Base-by-base conservation (phyloP, 2,888 invertebrate species). In the Mylabris sibirica region DNA sequence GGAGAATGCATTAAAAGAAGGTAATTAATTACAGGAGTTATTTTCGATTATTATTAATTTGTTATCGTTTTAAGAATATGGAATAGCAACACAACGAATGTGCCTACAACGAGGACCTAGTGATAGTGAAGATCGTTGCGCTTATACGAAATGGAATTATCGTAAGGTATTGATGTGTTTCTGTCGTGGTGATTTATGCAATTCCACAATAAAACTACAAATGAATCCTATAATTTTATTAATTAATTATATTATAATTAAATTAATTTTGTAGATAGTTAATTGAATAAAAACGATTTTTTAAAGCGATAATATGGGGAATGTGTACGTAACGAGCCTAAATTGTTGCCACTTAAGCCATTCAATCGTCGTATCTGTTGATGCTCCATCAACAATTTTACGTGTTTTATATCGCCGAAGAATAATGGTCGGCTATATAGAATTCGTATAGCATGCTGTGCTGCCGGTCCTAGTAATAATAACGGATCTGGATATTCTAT, bases 81-180 rank as follows among this genome's bases (percentile, higher is more conserved):
- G 94, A 65, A 89, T 91, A 60, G 96, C 96, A 1, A 95, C 95
- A 3, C 93, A 97, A 84, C 87, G 97, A 72, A 90, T 93, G 87
- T 97, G 97, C 79, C 88, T 97, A 0, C 95, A 94, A 81, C 87
- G 95, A 69, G 93, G 95, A 0, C 96, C 96, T 4, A 93, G 93
- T 66, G 97, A 97, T 81, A 91, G 91, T 75, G 95, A 96, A 84
- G 96, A 96, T 83, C 87, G 97, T 59, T 97, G 97, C 83, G 95
- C 95, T 0, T 93, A 94, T 78, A 95, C 96, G 0, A 87, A 91
- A 80, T 93, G 92, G 88, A 92, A 93, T 79, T 90, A 92, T 78
- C 92, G 91, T 79, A 92, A 92, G 81, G 95, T 96, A 0, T 92
- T 91, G 80, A 94, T 96, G 93, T 97, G 97, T 81, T 94, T 97